Conservation (phyloP, 2,888 invertebrate genomes). For the Cryptocephalus primarius region DNA sequence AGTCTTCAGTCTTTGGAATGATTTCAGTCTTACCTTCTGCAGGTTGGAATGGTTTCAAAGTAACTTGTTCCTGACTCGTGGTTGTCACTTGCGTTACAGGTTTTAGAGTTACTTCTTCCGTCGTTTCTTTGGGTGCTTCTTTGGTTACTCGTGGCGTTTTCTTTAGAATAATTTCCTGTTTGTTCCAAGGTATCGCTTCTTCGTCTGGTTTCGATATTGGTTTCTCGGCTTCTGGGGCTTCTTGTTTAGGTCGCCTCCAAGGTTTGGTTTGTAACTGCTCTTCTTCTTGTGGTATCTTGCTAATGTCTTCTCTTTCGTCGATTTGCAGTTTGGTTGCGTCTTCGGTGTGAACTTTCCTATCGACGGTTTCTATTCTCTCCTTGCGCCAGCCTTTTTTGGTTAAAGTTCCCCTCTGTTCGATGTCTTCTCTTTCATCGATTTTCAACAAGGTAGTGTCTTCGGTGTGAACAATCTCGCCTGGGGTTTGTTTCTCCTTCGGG, state of each 20-base stretch:
- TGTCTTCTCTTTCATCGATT: conserved; percentile 14
- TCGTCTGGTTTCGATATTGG: conserved; percentile 1
- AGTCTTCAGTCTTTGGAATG: background rate
- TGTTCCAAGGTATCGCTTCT: conserved; percentile 42
- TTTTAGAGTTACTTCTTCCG: conserved; percentile 42
- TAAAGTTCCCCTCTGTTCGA: conserved; percentile 1
- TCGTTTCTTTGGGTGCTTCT: conserved; percentile 32
- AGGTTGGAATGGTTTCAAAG: conserved; percentile 9
- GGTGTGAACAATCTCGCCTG: conserved; percentile 11
- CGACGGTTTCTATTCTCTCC: conserved; percentile 10
- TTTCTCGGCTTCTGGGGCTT: conserved; percentile 10
- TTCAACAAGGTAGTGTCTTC: conserved; percentile 6
- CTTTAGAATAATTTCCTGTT: conserved; percentile 48
- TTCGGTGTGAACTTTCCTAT: conserved; percentile 11
- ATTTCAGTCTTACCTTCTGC: conserved; percentile 1
- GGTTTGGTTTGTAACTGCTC: conserved; percentile 2
- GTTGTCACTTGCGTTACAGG: conserved; percentile 29
- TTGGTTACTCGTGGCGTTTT: conserved; percentile 35
- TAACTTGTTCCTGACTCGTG: conserved; percentile 23
- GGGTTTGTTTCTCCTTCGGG: conserved; percentile 10
- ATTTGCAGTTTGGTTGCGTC: conserved; percentile 15
- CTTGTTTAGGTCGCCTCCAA: conserved; percentile 9
- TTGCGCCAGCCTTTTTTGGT: conserved; percentile 22
- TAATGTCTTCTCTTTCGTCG: conserved; percentile 11
- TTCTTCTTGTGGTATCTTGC: conserved; percentile 4